Conservation (phyloP, 2,113 vertebrate species). For the Hydrochoerus hydrochaeris region DNA sequence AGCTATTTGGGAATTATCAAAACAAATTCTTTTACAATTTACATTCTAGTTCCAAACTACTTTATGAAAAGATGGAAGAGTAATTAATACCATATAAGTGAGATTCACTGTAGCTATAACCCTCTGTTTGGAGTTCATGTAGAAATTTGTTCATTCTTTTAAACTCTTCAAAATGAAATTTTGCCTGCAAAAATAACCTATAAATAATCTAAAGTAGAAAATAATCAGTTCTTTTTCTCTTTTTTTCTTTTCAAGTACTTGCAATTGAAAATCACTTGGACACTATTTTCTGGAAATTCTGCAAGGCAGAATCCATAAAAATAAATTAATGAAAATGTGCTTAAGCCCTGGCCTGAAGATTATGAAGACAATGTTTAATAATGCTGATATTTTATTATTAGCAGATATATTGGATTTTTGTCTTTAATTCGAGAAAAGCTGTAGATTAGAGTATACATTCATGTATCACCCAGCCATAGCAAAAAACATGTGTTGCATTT, state of each 20-base stretch:
- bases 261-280: background rate
- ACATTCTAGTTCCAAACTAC: background rate
- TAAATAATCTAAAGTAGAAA: conserved; percentile 38
- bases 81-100: background rate
- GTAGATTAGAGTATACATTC: background rate
- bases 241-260: background rate
- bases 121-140: background rate
- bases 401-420: background rate
- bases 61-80: background rate
- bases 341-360: background rate
- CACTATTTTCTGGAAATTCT: conserved; percentile 33
- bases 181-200: background rate
- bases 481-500: background rate
- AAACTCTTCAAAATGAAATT: background rate
- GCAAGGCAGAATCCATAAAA: background rate
- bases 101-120: background rate
- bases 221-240: background rate
- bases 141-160: conserved; percentile 35
- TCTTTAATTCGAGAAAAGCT: background rate
- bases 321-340: conserved; percentile 8
- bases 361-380: background rate
- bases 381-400: background rate
- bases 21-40: background rate
- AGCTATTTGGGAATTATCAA: background rate
- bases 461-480: background rate